These are phyloP conservation scores for Zosterops hypoxanthus DNA, from an alignment of 2,113 vertebrate genomes.

Conservation along the genomic window DNA sequence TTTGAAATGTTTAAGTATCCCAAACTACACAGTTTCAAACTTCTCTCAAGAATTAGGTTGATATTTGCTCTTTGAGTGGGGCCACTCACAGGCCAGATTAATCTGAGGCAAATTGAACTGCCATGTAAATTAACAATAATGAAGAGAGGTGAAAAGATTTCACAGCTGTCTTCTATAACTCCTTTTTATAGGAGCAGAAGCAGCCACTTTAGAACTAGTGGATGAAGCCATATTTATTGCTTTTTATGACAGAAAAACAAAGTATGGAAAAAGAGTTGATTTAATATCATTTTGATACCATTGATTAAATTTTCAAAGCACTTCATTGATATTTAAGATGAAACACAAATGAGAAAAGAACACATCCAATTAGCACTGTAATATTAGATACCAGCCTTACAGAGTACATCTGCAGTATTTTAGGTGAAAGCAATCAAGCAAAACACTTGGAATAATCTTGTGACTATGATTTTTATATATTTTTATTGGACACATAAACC, in stretches of 20 bases:
- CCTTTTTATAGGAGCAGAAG: background rate
- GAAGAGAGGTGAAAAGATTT: background rate
- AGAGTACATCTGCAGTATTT: background rate
- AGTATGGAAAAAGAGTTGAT: background rate
- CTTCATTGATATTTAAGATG: background rate
- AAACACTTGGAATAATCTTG: background rate
- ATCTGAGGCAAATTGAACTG: background rate
- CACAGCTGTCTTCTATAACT: background rate
- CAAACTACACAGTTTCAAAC: background rate
- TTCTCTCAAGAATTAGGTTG: background rate
- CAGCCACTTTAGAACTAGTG: background rate
- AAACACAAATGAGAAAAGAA: background rate
- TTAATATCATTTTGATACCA: background rate
- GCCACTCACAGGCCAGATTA: background rate
- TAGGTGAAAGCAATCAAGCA: background rate
- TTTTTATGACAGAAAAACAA: background rate
- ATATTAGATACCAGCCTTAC: background rate
- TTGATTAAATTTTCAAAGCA: background rate
- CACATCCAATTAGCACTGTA: background rate
- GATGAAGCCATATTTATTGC: background rate
- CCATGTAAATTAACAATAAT: background rate
- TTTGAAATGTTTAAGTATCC: background rate
- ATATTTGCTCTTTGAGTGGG: background rate
- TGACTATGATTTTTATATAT: background rate
- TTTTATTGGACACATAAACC: background rate